Conservation (phyloP, 2,797 vertebrate species). For the Karalla daura region DNA sequence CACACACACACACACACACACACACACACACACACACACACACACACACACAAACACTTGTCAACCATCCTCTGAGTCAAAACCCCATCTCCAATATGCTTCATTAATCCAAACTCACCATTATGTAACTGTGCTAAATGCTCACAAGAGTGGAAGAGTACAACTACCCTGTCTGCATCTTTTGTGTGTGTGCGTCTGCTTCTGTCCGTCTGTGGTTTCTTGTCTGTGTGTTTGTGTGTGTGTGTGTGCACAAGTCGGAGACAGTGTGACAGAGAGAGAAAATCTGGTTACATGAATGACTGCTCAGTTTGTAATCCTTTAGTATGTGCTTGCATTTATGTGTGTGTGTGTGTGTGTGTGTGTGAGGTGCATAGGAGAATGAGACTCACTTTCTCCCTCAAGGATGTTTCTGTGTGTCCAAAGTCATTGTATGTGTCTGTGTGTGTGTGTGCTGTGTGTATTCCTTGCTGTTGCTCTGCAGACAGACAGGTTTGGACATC, state of each 20-base stretch:
- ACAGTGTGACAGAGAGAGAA: constrained; percentile 46
- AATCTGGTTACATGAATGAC: constrained; percentile 58
- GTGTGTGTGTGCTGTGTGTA: constrained; percentile 13
- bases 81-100: constrained; percentile 71
- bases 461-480: constrained; percentile 33
- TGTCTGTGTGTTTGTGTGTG: constrained; percentile 7
- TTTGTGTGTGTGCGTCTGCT: constrained; percentile 21
- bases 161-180: constrained; percentile 44
- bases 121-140: constrained; percentile 82
- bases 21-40: constrained; percentile 29
- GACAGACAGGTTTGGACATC: constrained; percentile 38
- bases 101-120: constrained; percentile 78
- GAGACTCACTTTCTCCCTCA: constrained; percentile 29
- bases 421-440: constrained; percentile 25
- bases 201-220: constrained; percentile 3
- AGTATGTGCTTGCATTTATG: constrained; percentile 34
- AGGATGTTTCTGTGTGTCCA: constrained; percentile 28
- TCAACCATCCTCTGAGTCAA: constrained; percentile 62
- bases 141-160: constrained; percentile 76
- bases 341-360: constrained; percentile 16
- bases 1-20: constrained; percentile 3
- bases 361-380: constrained; percentile 17
- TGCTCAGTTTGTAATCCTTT: constrained; percentile 55
- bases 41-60: constrained; percentile 29
- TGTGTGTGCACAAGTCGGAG: constrained; percentile 14